Conservation (phyloP, 1,140 invertebrate genomes). For the Drosophila prosaltans region DNA sequence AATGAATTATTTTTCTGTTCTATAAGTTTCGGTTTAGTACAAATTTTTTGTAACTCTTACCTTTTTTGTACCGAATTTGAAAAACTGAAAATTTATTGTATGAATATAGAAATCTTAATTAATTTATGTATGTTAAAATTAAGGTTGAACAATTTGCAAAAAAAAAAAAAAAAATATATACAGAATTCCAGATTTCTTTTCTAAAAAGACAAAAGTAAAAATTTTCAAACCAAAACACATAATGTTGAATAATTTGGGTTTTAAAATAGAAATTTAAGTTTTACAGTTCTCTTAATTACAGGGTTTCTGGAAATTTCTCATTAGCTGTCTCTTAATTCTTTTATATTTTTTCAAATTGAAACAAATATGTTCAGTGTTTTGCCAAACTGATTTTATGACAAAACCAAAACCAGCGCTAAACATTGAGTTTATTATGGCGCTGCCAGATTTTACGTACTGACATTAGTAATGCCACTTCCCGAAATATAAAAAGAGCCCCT, state of each 20-base stretch:
- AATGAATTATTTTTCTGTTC: constrained; percentile 1
- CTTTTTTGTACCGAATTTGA: constrained; percentile 6
- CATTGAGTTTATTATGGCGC: too few relatives aligned
- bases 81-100: background rate
- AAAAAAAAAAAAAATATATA: background rate
- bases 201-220: background rate
- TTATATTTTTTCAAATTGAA: too few relatives aligned
- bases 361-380: too few relatives aligned
- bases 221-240: background rate
- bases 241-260: background rate
- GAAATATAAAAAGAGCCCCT: too few relatives aligned
- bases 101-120: constrained; percentile 10
- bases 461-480: too few relatives aligned
- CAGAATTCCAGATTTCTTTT: constrained; percentile 10
- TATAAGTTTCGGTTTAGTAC: constrained; percentile 4
- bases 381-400: too few relatives aligned
- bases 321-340: too few relatives aligned
- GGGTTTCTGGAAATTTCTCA: too few relatives aligned
- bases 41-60: constrained; percentile 11
- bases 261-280: background rate
- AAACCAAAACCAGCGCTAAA: too few relatives aligned
- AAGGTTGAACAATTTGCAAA: constrained; percentile 2
- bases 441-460: too few relatives aligned
- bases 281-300: too few relatives aligned
- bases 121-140: constrained; percentile 14